A percentile compares a stretch with the other conserved stretches of the same genome.
Conservation (phyloP, 2,797 vertebrate species). For the Moxostoma hubbsi region DNA sequence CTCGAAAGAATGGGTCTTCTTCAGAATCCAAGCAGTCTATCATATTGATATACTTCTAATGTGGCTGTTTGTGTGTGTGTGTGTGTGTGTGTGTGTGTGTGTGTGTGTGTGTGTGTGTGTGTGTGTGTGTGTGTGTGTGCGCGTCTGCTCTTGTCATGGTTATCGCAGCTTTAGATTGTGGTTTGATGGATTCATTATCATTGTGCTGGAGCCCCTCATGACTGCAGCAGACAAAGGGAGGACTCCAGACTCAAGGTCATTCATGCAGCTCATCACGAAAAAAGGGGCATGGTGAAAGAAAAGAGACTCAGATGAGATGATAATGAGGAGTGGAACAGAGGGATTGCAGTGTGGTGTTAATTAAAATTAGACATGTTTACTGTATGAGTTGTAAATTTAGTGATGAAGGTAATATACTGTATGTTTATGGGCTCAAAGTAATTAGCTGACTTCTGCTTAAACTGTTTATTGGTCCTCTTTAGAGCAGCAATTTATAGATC, state of each 20-base stretch:
- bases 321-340: conserved; percentile 4
- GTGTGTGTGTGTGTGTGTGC: conserved; percentile 42
- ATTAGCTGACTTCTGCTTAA: conserved; percentile 55
- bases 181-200: conserved; percentile 81
- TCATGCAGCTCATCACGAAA: conserved; percentile 32
- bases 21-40: conserved; percentile 34
- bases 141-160: conserved; percentile 60
- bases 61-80: neutral
- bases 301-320: conserved; percentile 41
- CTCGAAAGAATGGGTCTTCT: conserved; percentile 21
- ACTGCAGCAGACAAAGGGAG: conserved; percentile 65
- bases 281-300: conserved; percentile 37
- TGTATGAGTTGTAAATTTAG: conserved; percentile 37
- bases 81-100: conserved; percentile 38
- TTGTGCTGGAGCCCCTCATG: conserved; percentile 68
- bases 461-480: conserved; percentile 55
- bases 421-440: conserved; percentile 26
- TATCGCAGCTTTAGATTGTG: conserved; percentile 73
- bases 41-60: conserved; percentile 41
- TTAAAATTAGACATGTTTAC: conserved; percentile 43
- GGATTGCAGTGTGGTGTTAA: conserved; percentile 30
- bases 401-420: conserved; percentile 51
- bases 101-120: conserved; percentile 32
- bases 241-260: conserved; percentile 75
- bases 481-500: conserved; percentile 52